A percentile compares a stretch with the other conserved stretches of the same genome.
Evolutionary conservation across 2,797 vertebrate species (phyloP).

Genomic region (Decapterus maruadsi): DNA sequence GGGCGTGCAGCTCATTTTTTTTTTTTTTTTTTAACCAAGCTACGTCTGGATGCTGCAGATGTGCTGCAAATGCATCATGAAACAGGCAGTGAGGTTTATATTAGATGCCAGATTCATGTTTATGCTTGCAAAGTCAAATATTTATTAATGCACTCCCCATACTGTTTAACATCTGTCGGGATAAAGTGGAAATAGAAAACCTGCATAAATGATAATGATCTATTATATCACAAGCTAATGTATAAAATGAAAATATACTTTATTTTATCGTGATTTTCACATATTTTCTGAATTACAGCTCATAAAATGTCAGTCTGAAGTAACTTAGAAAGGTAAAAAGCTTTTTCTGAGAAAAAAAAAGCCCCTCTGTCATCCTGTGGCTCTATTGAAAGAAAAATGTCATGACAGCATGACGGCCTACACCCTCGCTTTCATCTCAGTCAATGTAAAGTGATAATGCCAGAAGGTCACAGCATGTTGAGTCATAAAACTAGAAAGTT

Average conservation of each 20-base stretch:
- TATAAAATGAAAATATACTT: neutral
- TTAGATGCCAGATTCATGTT: neutral
- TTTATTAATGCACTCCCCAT: neutral
- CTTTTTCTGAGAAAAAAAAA: neutral
- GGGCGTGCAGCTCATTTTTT: constrained; percentile 23
- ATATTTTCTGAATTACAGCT: neutral
- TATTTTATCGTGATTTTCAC: neutral
- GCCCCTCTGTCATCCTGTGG: neutral
- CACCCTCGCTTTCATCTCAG: constrained; percentile 27
- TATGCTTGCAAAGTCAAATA: neutral
- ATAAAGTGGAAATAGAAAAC: neutral
- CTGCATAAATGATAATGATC: neutral
- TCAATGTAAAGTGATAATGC: constrained; percentile 35
- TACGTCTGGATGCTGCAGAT: neutral
- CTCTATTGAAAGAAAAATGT: constrained; percentile 20
- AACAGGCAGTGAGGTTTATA: neutral
- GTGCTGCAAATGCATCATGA: neutral
- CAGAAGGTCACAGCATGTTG: constrained; percentile 15
- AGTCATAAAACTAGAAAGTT: constrained; percentile 22
- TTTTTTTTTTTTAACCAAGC: neutral
- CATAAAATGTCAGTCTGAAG: neutral
- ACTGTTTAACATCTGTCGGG: neutral
- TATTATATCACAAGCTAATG: neutral
- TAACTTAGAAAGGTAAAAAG: neutral
- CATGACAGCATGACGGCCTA: constrained; percentile 13